Base-by-base conservation (phyloP, 2,888 invertebrate species). In the Lacanobia wlatinum region DNA sequence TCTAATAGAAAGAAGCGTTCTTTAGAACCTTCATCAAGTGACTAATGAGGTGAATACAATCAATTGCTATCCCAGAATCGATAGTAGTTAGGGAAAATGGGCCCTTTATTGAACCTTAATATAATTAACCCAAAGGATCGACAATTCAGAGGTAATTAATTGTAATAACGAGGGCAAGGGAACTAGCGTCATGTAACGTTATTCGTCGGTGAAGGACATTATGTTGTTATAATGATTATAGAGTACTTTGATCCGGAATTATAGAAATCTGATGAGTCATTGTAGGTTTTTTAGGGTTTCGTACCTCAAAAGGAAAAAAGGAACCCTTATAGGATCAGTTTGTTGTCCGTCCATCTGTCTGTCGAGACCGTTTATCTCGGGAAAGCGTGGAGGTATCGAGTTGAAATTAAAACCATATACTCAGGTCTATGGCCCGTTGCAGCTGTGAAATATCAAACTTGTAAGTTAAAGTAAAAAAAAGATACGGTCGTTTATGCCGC, bases 61-160 rank as follows among this genome's bases (percentile, higher is more conserved):
- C 78, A 80, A 81, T 81, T 60, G 46, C 81, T 77, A 64, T 81
- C 61, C 61, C 48, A 64, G 38, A 81, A 73, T 70, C 80, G 66
- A 81, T 81, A 78, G 78, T 73, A 67, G 73, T 77, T 78, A 67
- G 38, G 69, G 69, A 70, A 67, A 80, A 78, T 78, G 73, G 80
- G 16, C 53, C 73, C 69, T 78, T 73, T 80, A 77, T 81, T 70
- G 56, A 66, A 73, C 73, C 73, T 64, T 60, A 34, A 81, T 73
- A 69, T 81, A 81, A 80, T 80, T 77, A 77, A 78, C 78, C 63
- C 50, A 18, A 56, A 81, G 78, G 78, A 63, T 73, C 73, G 78
- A 46, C 78, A 55, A 80, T 80, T 81, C 78, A 78, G 72, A 80
- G 68, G 76, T 72, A 76, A 77, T 77, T 81, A 80, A 73, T 73